Evolutionary conservation across 2,888 invertebrate genomes (phyloP).

Genomic region (Oasisia sp.): DNA sequence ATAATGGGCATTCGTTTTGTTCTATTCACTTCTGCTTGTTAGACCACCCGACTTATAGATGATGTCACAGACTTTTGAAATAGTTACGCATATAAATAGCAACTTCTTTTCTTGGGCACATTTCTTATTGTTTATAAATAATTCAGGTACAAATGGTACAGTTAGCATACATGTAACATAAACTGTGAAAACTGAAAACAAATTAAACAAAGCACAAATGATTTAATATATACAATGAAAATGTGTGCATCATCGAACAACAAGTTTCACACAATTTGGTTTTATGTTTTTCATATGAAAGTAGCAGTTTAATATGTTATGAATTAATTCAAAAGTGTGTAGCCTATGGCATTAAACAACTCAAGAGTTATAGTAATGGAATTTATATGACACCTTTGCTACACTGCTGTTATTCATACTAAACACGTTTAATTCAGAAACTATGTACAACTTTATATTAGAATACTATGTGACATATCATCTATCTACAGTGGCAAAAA

Average conservation of each 20-base stretch:
- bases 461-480: background rate
- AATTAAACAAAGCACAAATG: background rate
- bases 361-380: too few species aligned
- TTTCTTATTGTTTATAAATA: background rate
- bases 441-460: background rate
- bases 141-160: background rate
- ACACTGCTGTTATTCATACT: too few species aligned
- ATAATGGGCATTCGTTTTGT: background rate
- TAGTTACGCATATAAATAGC: background rate
- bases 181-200: background rate
- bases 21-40: background rate
- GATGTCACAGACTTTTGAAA: background rate
- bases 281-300: background rate
- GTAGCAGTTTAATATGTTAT: background rate
- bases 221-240: slow-evolving; percentile 13
- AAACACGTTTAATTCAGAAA: background rate
- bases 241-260: background rate
- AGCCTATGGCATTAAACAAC: too few species aligned
- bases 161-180: background rate
- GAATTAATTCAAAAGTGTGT: too few species aligned
- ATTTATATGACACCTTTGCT: too few species aligned
- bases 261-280: background rate
- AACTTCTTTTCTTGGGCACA: too few species aligned
- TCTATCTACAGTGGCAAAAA: background rate
- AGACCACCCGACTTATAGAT: background rate